Evolutionary conservation across 1,140 invertebrate species (phyloP), one percentile per base, ranked within the genome.

Genomic region (Hydropsyche tenuis): DNA sequence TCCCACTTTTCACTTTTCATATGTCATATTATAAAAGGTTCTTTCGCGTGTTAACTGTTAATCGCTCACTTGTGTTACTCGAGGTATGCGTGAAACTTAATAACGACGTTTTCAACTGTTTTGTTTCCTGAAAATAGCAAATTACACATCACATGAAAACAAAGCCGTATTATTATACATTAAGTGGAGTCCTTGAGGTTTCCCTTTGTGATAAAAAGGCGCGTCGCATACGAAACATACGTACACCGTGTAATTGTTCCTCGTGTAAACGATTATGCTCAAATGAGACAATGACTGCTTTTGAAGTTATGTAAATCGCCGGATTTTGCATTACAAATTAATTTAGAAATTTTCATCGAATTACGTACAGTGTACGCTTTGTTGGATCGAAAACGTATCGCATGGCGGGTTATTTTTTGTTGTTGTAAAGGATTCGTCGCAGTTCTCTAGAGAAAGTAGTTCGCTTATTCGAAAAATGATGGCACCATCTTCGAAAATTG

Each of bases 41-140:
- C 16, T 18, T 23, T n/a, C 12, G n/a, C n/a, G n/a, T n/a, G n/a
- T n/a, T n/a, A n/a, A 60, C 20, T 22, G 23, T 25, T 60, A 25
- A 60, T 12, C 18, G 37, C 37, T 12, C 5, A 6, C 12, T 5
- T 43, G 18, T 16, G 5, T 53, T 51, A 51, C 4, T 16, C 16
- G 16, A 4, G 46, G 11, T 53, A 1, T 53, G 14, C 45, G 18
- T 12, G 2, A 20, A 1, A 20, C 22, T 3, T 27, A 9, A 27
- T 14, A 65, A 45, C 14, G 42, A 43, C 42, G 42, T 65, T n/a
- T n/a, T 63, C 60, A 42, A 63, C 60, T 63, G 60, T 63, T 65
- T 65, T 43, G 42, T 65, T 45, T 65, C 63, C 63, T 65, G 63
- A 43, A 65, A 63, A 25, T 25, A 14, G 11, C 9, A 25, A 60